These are phyloP conservation scores for Sebastes oblongus DNA, from an alignment of 2,797 vertebrate species.

Conservation along the genomic window DNA sequence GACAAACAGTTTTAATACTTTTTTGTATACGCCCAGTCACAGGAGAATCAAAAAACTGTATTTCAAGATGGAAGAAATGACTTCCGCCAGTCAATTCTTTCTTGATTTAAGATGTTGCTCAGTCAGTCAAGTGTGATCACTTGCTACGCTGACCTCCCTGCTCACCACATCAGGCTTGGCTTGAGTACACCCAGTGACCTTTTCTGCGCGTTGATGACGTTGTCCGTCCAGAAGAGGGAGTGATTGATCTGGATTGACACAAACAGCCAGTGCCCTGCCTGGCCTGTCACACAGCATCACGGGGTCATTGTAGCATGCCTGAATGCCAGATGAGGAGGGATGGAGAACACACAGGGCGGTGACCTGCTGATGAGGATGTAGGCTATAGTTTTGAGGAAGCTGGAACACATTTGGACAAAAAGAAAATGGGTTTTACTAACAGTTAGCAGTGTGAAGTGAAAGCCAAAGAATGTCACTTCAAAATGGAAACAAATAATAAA, in stretches of 20 bases:
- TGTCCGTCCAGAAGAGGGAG: constrained; percentile 79
- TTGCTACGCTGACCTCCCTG: constrained; percentile 64
- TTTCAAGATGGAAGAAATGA: constrained; percentile 7
- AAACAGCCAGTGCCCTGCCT: constrained; percentile 79
- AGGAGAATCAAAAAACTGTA: constrained; percentile 36
- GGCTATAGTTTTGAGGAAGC: constrained; percentile 34
- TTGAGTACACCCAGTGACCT: constrained; percentile 72
- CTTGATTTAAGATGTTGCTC: constrained; percentile 29
- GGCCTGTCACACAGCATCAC: constrained; percentile 81
- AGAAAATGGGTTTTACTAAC: background rate
- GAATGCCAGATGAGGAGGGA: constrained; percentile 78
- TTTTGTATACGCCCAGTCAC: constrained; percentile 49
- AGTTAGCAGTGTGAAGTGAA: background rate
- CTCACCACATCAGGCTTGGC: constrained; percentile 63
- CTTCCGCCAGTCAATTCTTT: background rate
- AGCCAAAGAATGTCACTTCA: background rate
- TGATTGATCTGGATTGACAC: constrained; percentile 85
- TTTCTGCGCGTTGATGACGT: constrained; percentile 73
- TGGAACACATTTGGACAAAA: constrained; percentile 22
- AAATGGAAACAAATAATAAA: background rate
- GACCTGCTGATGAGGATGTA: constrained; percentile 61
- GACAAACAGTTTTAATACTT: constrained; percentile 70
- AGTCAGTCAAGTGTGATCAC: constrained; percentile 62
- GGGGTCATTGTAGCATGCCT: constrained; percentile 78
- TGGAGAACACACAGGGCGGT: constrained; percentile 57